Evolutionary conservation across 2,888 invertebrate genomes (phyloP).

Genomic region (Nematopogon swammerdamellus): DNA sequence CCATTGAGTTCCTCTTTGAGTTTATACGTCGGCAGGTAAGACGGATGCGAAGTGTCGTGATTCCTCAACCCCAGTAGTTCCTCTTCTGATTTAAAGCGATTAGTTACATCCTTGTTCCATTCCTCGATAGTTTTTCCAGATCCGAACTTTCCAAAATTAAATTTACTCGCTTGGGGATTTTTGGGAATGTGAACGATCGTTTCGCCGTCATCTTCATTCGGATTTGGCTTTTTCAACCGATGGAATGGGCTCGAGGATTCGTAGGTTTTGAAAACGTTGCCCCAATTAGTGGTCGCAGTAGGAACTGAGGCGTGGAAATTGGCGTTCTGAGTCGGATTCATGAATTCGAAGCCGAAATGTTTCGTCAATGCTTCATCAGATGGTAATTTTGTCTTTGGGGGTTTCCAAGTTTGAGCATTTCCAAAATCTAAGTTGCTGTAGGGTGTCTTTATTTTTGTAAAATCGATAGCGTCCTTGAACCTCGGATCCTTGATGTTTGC

Average conservation of each 20-base stretch:
- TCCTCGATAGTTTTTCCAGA: slow-evolving; percentile 19
- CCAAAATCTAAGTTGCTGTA: background rate
- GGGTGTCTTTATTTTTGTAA: background rate
- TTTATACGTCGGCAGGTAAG: slow-evolving; percentile 31
- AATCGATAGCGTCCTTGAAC: background rate
- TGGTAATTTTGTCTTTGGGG: background rate
- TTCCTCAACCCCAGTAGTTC: slow-evolving; percentile 41
- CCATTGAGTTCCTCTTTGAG: slow-evolving; percentile 19
- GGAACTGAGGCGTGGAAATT: slow-evolving; percentile 12
- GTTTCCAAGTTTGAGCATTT: background rate
- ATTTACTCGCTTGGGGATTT: slow-evolving; percentile 22
- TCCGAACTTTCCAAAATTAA: slow-evolving; percentile 8
- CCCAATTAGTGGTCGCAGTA: slow-evolving; percentile 31
- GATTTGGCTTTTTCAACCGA: slow-evolving; percentile 17
- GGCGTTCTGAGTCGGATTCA: background rate
- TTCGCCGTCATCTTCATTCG: slow-evolving; percentile 22
- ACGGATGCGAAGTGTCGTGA: slow-evolving; percentile 37
- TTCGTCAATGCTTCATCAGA: background rate
- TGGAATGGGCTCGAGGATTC: slow-evolving; percentile 14
- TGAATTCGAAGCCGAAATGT: background rate
- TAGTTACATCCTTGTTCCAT: slow-evolving; percentile 29
- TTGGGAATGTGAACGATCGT: slow-evolving; percentile 40
- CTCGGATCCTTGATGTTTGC: background rate
- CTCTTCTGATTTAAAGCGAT: slow-evolving; percentile 41
- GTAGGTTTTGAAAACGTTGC: slow-evolving; percentile 28